These are phyloP conservation scores for Calameuta idolon DNA, from an alignment of 2,888 invertebrate species.

Conservation along the genomic window DNA sequence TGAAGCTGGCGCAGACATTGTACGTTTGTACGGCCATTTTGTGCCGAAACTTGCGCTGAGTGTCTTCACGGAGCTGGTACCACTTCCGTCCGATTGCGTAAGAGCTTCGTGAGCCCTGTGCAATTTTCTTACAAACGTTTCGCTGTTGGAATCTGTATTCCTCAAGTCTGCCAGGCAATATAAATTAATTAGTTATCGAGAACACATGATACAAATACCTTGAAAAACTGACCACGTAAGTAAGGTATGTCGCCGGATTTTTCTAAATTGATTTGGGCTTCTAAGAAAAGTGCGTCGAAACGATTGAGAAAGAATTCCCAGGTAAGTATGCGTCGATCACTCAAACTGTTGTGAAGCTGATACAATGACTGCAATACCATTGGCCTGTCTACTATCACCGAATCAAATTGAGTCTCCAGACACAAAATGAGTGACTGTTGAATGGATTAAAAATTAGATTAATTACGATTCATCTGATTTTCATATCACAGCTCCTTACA, in stretches of 20 bases:
- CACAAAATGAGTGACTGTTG: conserved; percentile 87
- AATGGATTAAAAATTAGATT: conserved; percentile 3
- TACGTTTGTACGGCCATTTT: conserved; percentile 95
- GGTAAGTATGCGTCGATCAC: conserved; percentile 88
- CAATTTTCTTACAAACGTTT: conserved; percentile 86
- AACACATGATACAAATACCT: not conserved
- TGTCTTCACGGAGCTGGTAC: conserved; percentile 76
- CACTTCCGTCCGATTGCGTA: conserved; percentile 78
- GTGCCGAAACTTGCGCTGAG: conserved; percentile 89
- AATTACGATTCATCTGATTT: not conserved
- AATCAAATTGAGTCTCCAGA: conserved; percentile 97
- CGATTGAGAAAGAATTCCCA: conserved; percentile 99
- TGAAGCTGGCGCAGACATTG: conserved; percentile 92
- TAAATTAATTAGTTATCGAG: not conserved
- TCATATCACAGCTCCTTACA: conserved; percentile 41
- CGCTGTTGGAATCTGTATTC: conserved; percentile 89
- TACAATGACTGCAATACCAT: conserved; percentile 96
- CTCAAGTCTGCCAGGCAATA: conserved; percentile 76
- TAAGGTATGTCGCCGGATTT: conserved; percentile 87
- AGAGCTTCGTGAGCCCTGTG: conserved; percentile 90
- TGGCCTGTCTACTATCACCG: conserved; percentile 95
- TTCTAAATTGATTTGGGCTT: conserved; percentile 93
- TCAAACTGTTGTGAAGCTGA: conserved; percentile 92
- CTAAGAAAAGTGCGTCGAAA: conserved; percentile 94
- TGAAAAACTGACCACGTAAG: conserved; percentile 75